Evolutionary conservation across 2,113 vertebrate genomes (phyloP).

Genomic region (Albula goreensis): DNA sequence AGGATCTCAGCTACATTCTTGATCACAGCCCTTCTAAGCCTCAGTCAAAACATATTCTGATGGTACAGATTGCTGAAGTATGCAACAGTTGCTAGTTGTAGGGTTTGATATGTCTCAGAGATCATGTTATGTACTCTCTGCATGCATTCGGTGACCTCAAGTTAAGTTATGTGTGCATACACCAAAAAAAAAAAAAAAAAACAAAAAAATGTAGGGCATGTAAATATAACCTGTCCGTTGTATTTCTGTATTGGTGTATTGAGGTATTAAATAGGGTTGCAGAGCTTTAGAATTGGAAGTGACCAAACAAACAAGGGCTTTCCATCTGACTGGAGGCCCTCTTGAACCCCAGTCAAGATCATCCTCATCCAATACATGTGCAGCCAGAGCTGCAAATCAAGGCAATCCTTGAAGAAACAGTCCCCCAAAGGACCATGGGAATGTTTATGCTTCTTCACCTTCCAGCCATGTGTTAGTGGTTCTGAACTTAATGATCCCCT

Average conservation of each 20-base stretch:
- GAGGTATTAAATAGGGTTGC: neutral
- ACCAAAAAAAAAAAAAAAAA: neutral
- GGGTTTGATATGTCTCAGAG: neutral
- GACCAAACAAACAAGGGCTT: neutral
- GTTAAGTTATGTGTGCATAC: neutral
- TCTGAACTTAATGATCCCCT: neutral
- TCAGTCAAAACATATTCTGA: neutral
- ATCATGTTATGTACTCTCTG: neutral
- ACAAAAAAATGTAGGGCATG: neutral
- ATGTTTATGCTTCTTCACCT: neutral
- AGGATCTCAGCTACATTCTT: neutral
- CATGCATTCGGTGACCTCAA: neutral
- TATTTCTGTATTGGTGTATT: neutral
- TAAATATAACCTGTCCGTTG: neutral
- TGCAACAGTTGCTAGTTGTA: neutral
- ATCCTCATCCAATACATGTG: neutral
- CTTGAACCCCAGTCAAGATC: neutral
- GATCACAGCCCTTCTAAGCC: neutral
- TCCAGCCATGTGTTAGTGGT: neutral
- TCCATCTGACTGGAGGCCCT: neutral
- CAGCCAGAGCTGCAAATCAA: neutral
- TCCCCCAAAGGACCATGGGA: neutral
- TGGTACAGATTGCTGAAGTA: neutral
- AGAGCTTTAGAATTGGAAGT: neutral
- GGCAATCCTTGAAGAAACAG: neutral